Evolutionary conservation across 2,797 vertebrate species (phyloP).

Genomic region (Coregonus suidteri): DNA sequence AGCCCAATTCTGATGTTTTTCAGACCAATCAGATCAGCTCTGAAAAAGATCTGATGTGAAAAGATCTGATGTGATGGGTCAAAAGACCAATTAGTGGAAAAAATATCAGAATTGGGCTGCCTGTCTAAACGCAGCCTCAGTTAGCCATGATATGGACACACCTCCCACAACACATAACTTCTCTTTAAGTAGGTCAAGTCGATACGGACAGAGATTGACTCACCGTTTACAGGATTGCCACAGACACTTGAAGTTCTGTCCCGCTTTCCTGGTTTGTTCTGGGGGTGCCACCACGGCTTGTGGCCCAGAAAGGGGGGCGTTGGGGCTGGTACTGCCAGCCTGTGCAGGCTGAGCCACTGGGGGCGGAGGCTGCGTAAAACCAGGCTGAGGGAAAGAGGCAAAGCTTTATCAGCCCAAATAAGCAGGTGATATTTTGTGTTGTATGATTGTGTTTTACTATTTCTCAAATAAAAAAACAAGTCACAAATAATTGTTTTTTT

Average conservation of each 20-base stretch:
- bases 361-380: conserved; percentile 80
- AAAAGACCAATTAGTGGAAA: too few species aligned
- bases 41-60: too few species aligned
- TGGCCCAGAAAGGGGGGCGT: conserved; percentile 75
- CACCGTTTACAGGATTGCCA: conserved; percentile 99
- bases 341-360: conserved; percentile 74
- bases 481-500: too few species aligned
- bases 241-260: conserved; percentile 99
- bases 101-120: too few species aligned
- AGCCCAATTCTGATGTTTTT: neutral
- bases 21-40: too few species aligned
- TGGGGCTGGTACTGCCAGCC: conserved; percentile 79
- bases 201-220: conserved; percentile 11
- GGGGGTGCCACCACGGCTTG: conserved; percentile 72
- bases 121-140: neutral
- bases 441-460: neutral
- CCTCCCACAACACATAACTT: neutral
- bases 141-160: neutral
- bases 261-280: conserved; percentile 89
- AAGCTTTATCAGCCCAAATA: neutral
- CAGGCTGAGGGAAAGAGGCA: conserved; percentile 73
- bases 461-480: too few species aligned
- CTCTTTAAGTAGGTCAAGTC: neutral
- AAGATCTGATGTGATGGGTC: too few species aligned
- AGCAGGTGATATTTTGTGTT: neutral